Evolutionary conservation across 2,113 vertebrate genomes (phyloP), one percentile per base, ranked within the genome.

Genomic region (Varanus komodoensis): DNA sequence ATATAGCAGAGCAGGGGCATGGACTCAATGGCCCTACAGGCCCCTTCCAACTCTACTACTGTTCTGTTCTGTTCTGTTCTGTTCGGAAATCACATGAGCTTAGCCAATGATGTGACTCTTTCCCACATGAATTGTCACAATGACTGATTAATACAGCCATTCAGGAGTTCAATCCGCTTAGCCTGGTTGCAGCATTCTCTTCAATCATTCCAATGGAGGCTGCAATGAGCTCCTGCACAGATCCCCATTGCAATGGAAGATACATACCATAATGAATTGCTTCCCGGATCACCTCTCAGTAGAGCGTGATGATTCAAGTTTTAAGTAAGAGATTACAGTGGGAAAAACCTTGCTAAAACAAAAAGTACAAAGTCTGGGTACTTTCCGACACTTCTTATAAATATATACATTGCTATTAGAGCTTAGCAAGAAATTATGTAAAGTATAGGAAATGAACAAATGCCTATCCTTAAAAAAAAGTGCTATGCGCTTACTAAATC

Each of bases 361-460:
- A 95, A 84, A 96, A 89, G 86, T 86, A 89, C 7, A 84, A 92
- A 83, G 2, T 0, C 87, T 68, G 80, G 92, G 94, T 91, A 89
- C 91, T 95, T 95, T 91, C 95, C 93, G 90, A 52, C 6, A 21
- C 88, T 8, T 17, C 44, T 86, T 68, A 87, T 48, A 78, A 80
- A 86, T 84, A 64, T 12, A 90, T 29, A 84, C 80, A 89, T 6
- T 48, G 92, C 78, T 82, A 74, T 32, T 69, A 1, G 0, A 80
- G 89, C 90, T 89, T 92, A 82, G 80, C 86, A 85, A 92, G 91
- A 95, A 91, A 80, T 74, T 69, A 92, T 86, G 89, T 80, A 86
- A 9, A 94, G 85, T 44, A 77, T 80, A 84, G 11, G 67, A 48
- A 71, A 25, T 0, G 54, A 94, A 11, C 14, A 91, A 85, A 90